A percentile compares a stretch with the other conserved stretches of the same genome.
phyloP scores from a whole-genome alignment of 1,140 invertebrate genomes.

The Euschistus heros region DNA sequence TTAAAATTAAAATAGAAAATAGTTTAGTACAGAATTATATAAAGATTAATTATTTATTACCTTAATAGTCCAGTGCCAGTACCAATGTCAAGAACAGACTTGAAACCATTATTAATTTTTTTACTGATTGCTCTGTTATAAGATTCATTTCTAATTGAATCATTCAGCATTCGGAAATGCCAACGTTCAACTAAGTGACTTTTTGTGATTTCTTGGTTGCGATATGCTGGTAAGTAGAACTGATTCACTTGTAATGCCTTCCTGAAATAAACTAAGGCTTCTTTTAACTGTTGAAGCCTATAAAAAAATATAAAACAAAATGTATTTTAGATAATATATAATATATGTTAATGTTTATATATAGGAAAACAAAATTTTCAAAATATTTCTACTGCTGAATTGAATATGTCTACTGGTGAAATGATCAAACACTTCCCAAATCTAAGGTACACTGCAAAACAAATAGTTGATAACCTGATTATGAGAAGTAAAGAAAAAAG shows the following conservation, averaged over 20 bases:
- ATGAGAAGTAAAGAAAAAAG: too few species aligned
- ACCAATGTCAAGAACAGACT: constrained; percentile 58
- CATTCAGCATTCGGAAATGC: constrained; percentile 76
- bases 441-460: too few species aligned
- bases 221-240: constrained; percentile 33
- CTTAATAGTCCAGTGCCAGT: constrained; percentile 53
- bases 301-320: constrained; percentile 5
- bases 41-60: constrained; percentile 21
- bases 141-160: constrained; percentile 50
- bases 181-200: constrained; percentile 52
- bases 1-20: too few species aligned
- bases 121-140: constrained; percentile 51
- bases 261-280: constrained; percentile 28
- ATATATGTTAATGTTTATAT: background rate
- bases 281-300: constrained; percentile 26
- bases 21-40: too few species aligned
- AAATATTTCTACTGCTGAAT: too few species aligned
- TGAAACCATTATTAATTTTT: constrained; percentile 41
- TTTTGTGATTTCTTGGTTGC: constrained; percentile 38
- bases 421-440: too few species aligned
- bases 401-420: too few species aligned
- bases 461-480: too few species aligned
- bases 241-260: constrained; percentile 30
- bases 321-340: background rate
- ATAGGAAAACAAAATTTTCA: background rate